Percentiles rank a stretch among this genome's conserved stretches.
phyloP scores from a whole-genome alignment of 2,113 vertebrate species.

The Poecile atricapillus region DNA sequence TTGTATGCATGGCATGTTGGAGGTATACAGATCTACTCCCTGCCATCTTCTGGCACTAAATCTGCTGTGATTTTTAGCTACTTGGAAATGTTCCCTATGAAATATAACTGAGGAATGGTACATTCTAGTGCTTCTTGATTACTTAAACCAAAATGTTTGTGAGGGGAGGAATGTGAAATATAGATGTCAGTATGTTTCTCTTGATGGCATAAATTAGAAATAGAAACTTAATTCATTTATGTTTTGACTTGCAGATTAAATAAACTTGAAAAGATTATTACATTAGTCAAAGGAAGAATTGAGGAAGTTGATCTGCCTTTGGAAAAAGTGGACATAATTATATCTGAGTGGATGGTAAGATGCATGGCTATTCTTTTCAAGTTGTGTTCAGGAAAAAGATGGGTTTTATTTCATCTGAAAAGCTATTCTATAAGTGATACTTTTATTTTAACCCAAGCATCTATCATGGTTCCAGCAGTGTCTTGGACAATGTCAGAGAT shows the following conservation, averaged over 20 bases:
- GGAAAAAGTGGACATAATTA: slow-evolving; percentile 92
- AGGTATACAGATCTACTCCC: not conserved
- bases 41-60: not conserved
- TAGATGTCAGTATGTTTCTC: not conserved
- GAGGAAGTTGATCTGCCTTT: slow-evolving; percentile 90
- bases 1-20: not conserved
- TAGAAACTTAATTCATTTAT: not conserved
- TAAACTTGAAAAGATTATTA: slow-evolving; percentile 84
- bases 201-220: not conserved
- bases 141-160: not conserved
- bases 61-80: not conserved
- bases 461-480: not conserved
- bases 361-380: not conserved
- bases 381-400: not conserved
- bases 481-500: not conserved
- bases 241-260: slow-evolving; percentile 82
- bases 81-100: not conserved
- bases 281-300: slow-evolving; percentile 90
- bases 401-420: not conserved
- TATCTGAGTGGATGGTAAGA: slow-evolving; percentile 99
- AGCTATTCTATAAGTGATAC: not conserved
- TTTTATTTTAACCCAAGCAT: not conserved
- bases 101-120: not conserved
- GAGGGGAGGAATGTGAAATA: not conserved
- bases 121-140: not conserved